Base-by-base conservation (phyloP, 2,797 vertebrate species). In the Neoniphon sammara region DNA sequence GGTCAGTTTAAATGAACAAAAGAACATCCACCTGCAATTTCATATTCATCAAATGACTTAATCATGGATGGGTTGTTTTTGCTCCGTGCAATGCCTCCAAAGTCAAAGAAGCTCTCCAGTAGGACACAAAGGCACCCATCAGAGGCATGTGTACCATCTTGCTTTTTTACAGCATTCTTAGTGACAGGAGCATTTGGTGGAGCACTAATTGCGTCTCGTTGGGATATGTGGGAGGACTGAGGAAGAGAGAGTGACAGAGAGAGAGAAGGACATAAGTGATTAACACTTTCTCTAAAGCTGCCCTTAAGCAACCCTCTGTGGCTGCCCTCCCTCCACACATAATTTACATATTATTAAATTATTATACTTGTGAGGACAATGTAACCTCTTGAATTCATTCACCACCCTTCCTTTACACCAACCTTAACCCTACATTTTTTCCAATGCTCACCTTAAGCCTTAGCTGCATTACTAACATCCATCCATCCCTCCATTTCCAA, bases 171-270 rank as follows among this genome's bases (percentile, higher is more conserved):
- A 27, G 77, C 70, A 61, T 76, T 69, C 57, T 49, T 18, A 54
- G 59, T 53, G 82, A 83, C 73, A 67, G 66, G 3, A 81, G 60
- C 46, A 47, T 84, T 82, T 71, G 65, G 31, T 56, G 46, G 50
- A 82, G 82, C 66, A 69, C 65, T 91, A 86, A 91, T 89, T 89
- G 85, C 8, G 30, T 87, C 87, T 87, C 85, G 0, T 81, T 62
- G 86, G 90, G 61, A 87, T 77, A 66, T 73, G 86, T 88, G 82
- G 88, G 88, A 68, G 46, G 46, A n/a, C 1, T 36, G 31, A 57
- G 30, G 73, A 30, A 70, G 39, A 56, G 34, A 23, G 2, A 60
- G 50, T 23, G 23, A 36, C 12, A 34, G 25, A 44, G 23, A 27
- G 25, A 27, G 25, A 27, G 6, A 46, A 21, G 11, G 5, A 39